phyloP scores from a whole-genome alignment of 2,888 invertebrate species.

The Ryuthela nishihirai region DNA sequence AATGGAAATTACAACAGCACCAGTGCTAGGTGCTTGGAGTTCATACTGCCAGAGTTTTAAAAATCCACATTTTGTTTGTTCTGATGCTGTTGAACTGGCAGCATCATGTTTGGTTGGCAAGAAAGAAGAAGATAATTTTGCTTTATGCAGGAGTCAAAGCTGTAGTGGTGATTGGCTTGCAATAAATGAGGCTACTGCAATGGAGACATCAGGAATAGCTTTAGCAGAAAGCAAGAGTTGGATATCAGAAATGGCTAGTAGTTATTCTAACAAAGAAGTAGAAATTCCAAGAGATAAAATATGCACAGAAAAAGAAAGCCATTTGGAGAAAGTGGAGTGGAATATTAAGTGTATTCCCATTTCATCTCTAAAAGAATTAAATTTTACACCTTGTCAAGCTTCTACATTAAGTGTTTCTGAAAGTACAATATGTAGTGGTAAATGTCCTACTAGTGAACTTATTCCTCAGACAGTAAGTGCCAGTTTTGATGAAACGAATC shows the following conservation, averaged over 20 bases:
- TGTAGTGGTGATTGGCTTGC: too few species aligned
- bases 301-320: conserved; percentile 8
- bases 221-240: too few species aligned
- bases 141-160: too few species aligned
- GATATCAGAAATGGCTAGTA: too few species aligned
- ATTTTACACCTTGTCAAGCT: conserved; percentile 48
- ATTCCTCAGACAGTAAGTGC: background rate
- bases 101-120: too few species aligned
- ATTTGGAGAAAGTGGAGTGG: background rate
- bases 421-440: background rate
- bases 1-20: conserved; percentile 13
- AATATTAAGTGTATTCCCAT: conserved; percentile 46
- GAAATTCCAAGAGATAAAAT: too few species aligned
- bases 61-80: too few species aligned
- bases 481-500: background rate
- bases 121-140: too few species aligned
- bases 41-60: background rate
- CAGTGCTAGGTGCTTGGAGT: conserved; percentile 20
- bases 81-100: too few species aligned
- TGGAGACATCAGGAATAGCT: too few species aligned
- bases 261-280: too few species aligned
- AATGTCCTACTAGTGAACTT: background rate
- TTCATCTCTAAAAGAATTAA: conserved; percentile 50
- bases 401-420: conserved; percentile 7
- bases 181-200: too few species aligned